phyloP scores from a whole-genome alignment of 2,797 vertebrate genomes.

The Tragopan temminckii region DNA sequence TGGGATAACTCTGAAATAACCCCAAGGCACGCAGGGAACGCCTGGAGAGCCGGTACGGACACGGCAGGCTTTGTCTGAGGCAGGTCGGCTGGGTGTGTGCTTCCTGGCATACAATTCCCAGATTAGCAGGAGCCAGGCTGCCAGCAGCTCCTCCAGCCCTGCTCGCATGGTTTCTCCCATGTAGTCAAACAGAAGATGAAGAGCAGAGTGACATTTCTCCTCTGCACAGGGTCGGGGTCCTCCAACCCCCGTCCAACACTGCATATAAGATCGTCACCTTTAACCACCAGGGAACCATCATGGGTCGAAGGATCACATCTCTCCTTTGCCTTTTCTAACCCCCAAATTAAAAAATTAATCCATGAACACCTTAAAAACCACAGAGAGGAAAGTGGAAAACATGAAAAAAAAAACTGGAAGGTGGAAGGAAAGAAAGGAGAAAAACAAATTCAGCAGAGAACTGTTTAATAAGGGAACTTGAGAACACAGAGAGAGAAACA shows the following conservation, averaged over 20 bases:
- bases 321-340: not conserved
- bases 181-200: not conserved
- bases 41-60: not conserved
- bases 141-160: conserved; percentile 20
- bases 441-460: not conserved
- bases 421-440: not conserved
- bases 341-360: not conserved
- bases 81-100: conserved; percentile 75
- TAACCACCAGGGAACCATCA: not conserved
- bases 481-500: not conserved
- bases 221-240: rapidly evolving
- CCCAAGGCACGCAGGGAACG: not conserved
- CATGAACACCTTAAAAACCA: not conserved
- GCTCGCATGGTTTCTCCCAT: not conserved
- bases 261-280: not conserved
- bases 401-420: not conserved
- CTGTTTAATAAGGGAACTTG: conserved; percentile 33
- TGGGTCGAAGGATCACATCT: not conserved
- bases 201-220: not conserved
- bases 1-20: not conserved
- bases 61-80: conserved; percentile 73
- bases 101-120: conserved; percentile 85
- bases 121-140: conserved; percentile 61
- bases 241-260: not conserved
- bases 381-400: not conserved